These are phyloP conservation scores for Sebastolobus altivelis DNA, from an alignment of 2,797 vertebrate genomes.

Conservation along the genomic window DNA sequence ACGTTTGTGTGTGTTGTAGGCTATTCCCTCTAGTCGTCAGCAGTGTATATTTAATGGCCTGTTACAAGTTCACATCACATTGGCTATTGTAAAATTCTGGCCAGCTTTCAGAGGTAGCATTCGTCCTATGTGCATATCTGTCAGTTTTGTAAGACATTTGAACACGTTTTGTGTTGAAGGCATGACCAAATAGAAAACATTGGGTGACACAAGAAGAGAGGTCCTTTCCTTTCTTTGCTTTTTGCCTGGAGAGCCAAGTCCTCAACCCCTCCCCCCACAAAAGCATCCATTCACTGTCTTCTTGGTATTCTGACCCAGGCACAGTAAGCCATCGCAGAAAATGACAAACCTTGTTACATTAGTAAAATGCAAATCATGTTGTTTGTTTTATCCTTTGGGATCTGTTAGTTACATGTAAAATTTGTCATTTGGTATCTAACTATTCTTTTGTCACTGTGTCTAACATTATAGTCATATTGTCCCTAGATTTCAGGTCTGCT, in stretches of 20 bases:
- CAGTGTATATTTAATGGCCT: constrained; percentile 85
- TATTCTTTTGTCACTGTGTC: constrained; percentile 68
- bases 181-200: constrained; percentile 88
- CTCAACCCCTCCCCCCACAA: constrained; percentile 28
- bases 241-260: constrained; percentile 83
- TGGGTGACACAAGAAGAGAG: constrained; percentile 82
- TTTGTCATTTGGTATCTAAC: constrained; percentile 65
- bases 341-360: constrained; percentile 73
- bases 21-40: constrained; percentile 85
- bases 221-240: constrained; percentile 84
- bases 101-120: constrained; percentile 86
- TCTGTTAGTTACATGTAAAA: constrained; percentile 67
- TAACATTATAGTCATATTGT: constrained; percentile 69
- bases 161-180: constrained; percentile 82
- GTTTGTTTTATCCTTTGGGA: constrained; percentile 68
- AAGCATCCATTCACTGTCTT: constrained; percentile 68
- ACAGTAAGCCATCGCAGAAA: constrained; percentile 68
- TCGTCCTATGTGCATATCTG: constrained; percentile 84
- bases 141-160: constrained; percentile 82
- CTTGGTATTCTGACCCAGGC: constrained; percentile 76
- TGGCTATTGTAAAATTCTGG: constrained; percentile 84
- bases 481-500: constrained; percentile 69
- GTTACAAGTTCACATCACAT: constrained; percentile 82
- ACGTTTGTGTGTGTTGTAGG: constrained; percentile 84
- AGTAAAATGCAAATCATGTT: constrained; percentile 58